Evolutionary conservation across 2,113 vertebrate genomes (phyloP).

Genomic region (Egretta garzetta): DNA sequence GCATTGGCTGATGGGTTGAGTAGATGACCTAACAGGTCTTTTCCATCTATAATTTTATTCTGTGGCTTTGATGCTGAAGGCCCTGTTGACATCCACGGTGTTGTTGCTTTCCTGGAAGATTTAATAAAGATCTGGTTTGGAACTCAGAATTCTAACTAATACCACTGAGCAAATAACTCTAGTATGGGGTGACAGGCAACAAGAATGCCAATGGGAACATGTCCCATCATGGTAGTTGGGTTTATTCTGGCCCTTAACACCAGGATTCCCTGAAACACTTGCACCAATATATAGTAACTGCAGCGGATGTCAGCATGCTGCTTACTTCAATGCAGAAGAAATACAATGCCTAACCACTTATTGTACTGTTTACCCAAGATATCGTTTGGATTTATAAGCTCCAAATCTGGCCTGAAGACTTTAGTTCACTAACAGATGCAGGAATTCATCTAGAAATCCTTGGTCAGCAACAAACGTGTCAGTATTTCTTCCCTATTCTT

Average conservation of each 20-base stretch:
- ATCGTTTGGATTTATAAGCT: not conserved
- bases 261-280: not conserved
- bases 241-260: not conserved
- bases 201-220: not conserved
- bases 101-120: constrained; percentile 48
- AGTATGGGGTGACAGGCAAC: not conserved
- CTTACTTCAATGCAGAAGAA: not conserved
- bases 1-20: not conserved
- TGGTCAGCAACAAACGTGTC: not conserved
- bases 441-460: not conserved
- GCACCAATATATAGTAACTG: not conserved
- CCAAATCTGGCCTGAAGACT: not conserved
- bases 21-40: constrained; percentile 17
- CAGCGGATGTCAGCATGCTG: not conserved
- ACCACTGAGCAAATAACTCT: not conserved
- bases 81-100: not conserved
- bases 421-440: not conserved
- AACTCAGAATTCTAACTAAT: not conserved
- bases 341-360: not conserved
- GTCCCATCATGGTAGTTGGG: not conserved
- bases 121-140: not conserved
- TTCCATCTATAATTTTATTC: constrained; percentile 38
- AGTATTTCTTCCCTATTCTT: not conserved
- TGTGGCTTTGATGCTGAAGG: not conserved
- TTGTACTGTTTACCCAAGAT: not conserved